Base-by-base conservation (phyloP, 2,797 vertebrate genomes). In the Argyrosomus regius region DNA sequence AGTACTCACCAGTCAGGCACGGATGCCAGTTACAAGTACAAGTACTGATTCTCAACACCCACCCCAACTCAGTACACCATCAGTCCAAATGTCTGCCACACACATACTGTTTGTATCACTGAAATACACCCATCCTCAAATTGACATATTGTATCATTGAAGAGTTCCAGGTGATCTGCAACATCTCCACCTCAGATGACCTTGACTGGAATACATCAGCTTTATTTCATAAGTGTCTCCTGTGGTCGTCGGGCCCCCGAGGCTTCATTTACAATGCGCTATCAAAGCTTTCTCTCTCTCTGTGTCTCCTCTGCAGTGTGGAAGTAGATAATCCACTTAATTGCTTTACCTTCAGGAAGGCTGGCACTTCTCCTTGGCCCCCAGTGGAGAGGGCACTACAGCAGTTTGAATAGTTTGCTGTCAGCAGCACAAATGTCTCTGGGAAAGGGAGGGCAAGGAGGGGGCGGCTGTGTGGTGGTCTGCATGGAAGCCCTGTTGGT, bases 301-400 rank as follows among this genome's bases (percentile, higher is more conserved):
- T 35, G 14, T 6, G 35, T 69, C 50, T 53, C 35, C 62, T 41
- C 56, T 26, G 75, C 75, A 31, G 64, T 22, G 3, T 61, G 66
- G 69, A 67, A n/a, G 46, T 9, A 65, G 60, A 85, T 75, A 77
- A 79, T 83, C 75, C 54, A 43, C 68, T 66, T 83, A 69, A 85
- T 75, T 83, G 64, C 77, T 77, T 73, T 72, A 68, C 63, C 80
- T 81, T 75, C 39, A 64, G 72, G 68, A 58, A 35, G 64, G 58
- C 31, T 31, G 53, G 22, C 39, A 17, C 64, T 53, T 68, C 73
- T 74, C 77, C 46, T 53, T 49, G 60, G 61, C 56, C 65, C 66
- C 77, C 59, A 41, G 50, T 22, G 70, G 59, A 49, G 80, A 77
- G 77, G 68, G 46, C 50, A 48, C 49, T 39, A 57, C 56, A 39